Conservation (phyloP, 2,113 vertebrate species). For the Pontoporia blainvillei region DNA sequence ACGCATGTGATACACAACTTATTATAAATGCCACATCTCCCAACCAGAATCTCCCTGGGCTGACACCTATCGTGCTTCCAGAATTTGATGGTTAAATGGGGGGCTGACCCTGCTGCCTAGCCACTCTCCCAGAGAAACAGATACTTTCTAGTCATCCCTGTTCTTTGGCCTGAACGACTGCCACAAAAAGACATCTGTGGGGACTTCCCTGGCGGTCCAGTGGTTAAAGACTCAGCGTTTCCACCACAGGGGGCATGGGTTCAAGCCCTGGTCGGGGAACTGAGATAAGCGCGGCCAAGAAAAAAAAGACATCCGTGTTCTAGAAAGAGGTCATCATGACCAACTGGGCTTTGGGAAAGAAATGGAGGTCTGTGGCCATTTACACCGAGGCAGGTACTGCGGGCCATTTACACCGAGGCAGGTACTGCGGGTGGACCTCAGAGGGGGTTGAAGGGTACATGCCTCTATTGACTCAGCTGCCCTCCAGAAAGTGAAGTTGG, state of each 20-base stretch:
- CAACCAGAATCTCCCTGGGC: neutral
- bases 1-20: rapidly evolving
- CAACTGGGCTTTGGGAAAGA: neutral
- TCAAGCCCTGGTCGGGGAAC: too few species aligned
- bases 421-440: neutral
- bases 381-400: neutral
- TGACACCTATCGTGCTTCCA: neutral
- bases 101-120: neutral
- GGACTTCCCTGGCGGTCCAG: too few species aligned
- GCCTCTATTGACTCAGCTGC: neutral
- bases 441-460: too few species aligned
- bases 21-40: neutral
- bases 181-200: neutral
- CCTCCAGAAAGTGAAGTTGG: neutral
- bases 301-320: neutral
- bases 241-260: too few species aligned
- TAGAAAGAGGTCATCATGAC: neutral
- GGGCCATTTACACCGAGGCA: neutral
- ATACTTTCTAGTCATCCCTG: neutral
- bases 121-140: neutral
- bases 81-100: neutral
- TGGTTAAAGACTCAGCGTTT: too few species aligned
- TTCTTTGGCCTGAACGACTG: neutral
- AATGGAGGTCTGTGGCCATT: neutral
- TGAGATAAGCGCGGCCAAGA: too few species aligned